Conservation (phyloP, 2,888 invertebrate species). For the Drosophila pseudotalamancana region DNA sequence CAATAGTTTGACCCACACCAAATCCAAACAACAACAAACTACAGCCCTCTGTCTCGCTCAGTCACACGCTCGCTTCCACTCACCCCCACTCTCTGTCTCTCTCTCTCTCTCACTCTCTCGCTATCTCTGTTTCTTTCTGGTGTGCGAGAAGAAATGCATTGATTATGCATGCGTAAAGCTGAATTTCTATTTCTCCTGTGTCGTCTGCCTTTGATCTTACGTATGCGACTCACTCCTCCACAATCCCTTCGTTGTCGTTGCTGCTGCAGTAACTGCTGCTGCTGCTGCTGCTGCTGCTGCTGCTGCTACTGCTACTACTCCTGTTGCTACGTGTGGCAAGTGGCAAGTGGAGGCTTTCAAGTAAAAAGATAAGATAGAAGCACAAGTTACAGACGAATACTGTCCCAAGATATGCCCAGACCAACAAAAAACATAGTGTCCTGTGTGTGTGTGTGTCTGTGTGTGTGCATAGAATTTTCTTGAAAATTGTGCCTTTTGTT, state of each 20-base stretch:
- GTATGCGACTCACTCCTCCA: slow-evolving; percentile 14
- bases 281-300: not conserved
- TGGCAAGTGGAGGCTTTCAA: slow-evolving; percentile 59
- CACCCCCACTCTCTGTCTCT: not conserved
- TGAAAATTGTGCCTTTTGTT: slow-evolving; percentile 65
- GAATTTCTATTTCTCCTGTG: slow-evolving; percentile 48
- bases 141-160: slow-evolving; percentile 72
- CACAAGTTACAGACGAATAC: slow-evolving; percentile 57
- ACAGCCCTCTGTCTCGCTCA: not conserved
- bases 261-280: slow-evolving; percentile 1
- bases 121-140: slow-evolving; percentile 2
- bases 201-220: slow-evolving; percentile 54
- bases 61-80: slow-evolving; percentile 6
- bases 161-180: slow-evolving; percentile 77
- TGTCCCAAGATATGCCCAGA: slow-evolving; percentile 70
- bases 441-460: slow-evolving; percentile 5
- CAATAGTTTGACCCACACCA: slow-evolving; percentile 8
- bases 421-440: slow-evolving; percentile 24
- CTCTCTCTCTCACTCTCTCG: not conserved
- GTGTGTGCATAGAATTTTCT: slow-evolving; percentile 61
- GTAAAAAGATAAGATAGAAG: slow-evolving; percentile 73
- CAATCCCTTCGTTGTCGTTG: slow-evolving; percentile 32
- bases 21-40: not conserved
- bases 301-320: too few species aligned
- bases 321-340: too few species aligned